Base-by-base conservation (phyloP, 2,888 invertebrate species). In the Cremastinae sp. region DNA sequence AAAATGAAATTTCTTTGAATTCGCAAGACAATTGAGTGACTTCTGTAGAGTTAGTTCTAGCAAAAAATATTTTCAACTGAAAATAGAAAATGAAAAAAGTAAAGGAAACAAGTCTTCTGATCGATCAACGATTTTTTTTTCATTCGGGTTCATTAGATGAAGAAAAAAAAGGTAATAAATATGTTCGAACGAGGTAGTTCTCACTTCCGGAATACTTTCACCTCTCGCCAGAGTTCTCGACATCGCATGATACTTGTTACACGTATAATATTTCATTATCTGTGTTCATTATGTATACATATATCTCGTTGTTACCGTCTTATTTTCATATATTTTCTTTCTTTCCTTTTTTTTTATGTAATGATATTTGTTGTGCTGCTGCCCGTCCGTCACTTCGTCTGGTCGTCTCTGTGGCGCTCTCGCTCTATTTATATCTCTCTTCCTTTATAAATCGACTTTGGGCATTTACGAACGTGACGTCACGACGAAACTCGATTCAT, bases 361-460 rank as follows among this genome's bases (percentile, higher is more conserved):
- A 61, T 20, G 62, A 79, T 83, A 81, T 73, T 83, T 79, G 83
- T 78, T 77, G 81, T 79, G 79, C 78, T 72, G 75, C 75, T 76
- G 74, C 71, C 69, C 74, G 76, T 65, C 51, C 73, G 70, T 59
- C 62, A 64, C 53, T 64, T 49, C 66, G 45, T 66, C 61, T 49
- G 75, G 75, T 56, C 58, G 62, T 68, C 75, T 62, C 70, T 53
- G 64, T 65, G 41, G 12, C 58, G 69, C 59, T 58, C 37, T 66
- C 65, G 45, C 28, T 73, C 58, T 12, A 37, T 49, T 56, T 55
- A 65, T 53, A 61, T 53, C 43, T 43, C 70, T 9, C 35, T 43
- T 53, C 35, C 43, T 14, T 18, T n/a, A 41, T 39, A 39, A 45
- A 12, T 55, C 62, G 41, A 22, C 53, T 43, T 62, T 61, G 9